Percentiles rank a stretch among this genome's conserved stretches.
phyloP scores from a whole-genome alignment of 1,140 invertebrate genomes.

The Hirudo medicinalis region DNA sequence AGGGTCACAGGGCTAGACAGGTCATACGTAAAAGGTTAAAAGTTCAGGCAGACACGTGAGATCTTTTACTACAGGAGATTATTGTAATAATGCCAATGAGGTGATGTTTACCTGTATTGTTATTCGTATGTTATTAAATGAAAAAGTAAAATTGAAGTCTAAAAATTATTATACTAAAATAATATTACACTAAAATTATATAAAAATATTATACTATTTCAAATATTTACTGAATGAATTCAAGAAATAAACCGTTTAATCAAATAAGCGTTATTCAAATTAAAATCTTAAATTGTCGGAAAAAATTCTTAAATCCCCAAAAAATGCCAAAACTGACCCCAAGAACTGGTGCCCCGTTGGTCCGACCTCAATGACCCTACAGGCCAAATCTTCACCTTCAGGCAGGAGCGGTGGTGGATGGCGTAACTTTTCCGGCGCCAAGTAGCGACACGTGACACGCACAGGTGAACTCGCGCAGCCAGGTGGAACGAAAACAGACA shows the following conservation, averaged over 20 bases:
- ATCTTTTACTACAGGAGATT: too few relatives aligned
- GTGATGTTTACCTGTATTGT: not conserved
- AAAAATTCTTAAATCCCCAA: conserved; percentile 22
- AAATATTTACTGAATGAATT: not conserved
- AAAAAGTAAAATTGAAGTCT: too few relatives aligned
- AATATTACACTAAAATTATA: too few relatives aligned
- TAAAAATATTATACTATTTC: too few relatives aligned
- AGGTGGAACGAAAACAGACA: conserved; percentile 91
- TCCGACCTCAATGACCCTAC: conserved; percentile 13
- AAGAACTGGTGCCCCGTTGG: conserved; percentile 1
- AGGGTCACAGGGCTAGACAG: conserved; percentile 70
- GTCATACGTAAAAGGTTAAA: conserved; percentile 25
- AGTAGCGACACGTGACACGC: conserved; percentile 19
- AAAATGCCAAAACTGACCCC: conserved; percentile 7
- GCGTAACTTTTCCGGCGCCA: conserved; percentile 18
- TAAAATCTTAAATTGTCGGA: not conserved
- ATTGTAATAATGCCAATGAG: too few relatives aligned
- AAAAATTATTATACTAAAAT: too few relatives aligned
- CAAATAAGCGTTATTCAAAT: not conserved
- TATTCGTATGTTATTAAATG: not conserved
- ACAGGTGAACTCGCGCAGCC: conserved; percentile 24
- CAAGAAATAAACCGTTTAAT: not conserved
- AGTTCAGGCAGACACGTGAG: too few relatives aligned
- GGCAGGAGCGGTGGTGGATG: conserved; percentile 41
- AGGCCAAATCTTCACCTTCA: conserved; percentile 18